Evolutionary conservation across 64 coral and sea anemone genomes (phyloP), one percentile per base, ranked within the genome.

Genomic region (Porites lutea): DNA sequence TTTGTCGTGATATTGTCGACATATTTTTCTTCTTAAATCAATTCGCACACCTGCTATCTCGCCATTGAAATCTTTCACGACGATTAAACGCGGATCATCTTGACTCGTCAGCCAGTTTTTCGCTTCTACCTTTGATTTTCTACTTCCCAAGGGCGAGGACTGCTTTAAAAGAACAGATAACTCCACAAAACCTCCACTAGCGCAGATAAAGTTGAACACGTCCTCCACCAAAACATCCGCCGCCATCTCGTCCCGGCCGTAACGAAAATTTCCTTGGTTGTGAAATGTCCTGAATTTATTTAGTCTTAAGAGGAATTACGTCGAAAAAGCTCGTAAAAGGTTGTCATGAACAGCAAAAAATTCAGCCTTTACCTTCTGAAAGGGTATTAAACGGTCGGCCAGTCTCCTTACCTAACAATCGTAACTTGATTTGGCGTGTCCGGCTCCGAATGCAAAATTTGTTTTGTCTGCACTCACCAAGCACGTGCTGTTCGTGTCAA

Each of bases 141-240:
- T 55, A 13, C 60, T 19, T 87, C 46, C 45, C 13, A 92, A 79
- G 16, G 82, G 90, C 70, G 90, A 87, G 2, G 82, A 75, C 48
- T 77, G 58, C 52, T 44, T 86, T 18, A 60, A 16, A 74, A 92
- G 82, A 21, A 55, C 57, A 19, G 59, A 62, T 23, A 92, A 20
- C 9, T 71, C 82, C 12, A 77, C 71, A 72, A 57, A 83, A 15
- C 90, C 90, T 43, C 90, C 90, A 55, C 52, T 87, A 13, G 5
- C 20, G 11, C 66, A 52, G 50, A 92, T 92, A 71, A 69, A 92
- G 75, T 87, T 79, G 50, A 82, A 92, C 20, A 92, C 72, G 22
- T 79, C 58, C 62, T 67, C 59, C 3, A 52, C 46, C 61, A 67
- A 68, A 83, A 83, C 81, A 83, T 67, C 81, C 12, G 49, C 61